Percentiles rank a stretch among this genome's conserved stretches.
Evolutionary conservation across 2,888 invertebrate species (phyloP).

Genomic region (Clivina fossor): DNA sequence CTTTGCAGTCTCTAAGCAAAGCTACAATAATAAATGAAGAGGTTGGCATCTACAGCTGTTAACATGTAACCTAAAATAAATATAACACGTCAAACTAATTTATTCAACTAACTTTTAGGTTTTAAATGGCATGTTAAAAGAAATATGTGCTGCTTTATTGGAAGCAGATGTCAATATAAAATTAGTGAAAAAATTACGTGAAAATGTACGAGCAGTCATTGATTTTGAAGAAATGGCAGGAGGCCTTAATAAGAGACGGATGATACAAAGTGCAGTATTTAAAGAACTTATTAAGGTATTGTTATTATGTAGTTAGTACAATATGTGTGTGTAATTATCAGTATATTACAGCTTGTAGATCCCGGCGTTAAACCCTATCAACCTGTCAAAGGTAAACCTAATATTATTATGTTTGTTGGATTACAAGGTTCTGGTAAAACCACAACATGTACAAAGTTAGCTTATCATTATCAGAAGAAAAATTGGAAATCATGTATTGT

Average conservation of each 20-base stretch:
- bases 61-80: conserved; percentile 26
- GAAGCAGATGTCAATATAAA: conserved; percentile 98
- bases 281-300: conserved; percentile 93
- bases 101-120: conserved; percentile 63
- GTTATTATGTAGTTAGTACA: conserved; percentile 1
- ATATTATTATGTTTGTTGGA: conserved; percentile 99
- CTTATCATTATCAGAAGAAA: conserved; percentile 97
- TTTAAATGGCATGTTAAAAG: conserved; percentile 98
- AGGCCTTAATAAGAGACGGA: conserved; percentile 94
- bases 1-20: conserved; percentile 94
- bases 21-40: conserved; percentile 99
- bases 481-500: conserved; percentile 99
- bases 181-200: conserved; percentile 91
- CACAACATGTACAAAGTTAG: conserved; percentile 98
- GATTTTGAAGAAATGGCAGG: conserved; percentile 99
- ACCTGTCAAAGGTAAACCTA: conserved; percentile 91
- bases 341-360: conserved; percentile 78
- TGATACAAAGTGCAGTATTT: conserved; percentile 99
- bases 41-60: conserved; percentile 58
- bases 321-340: conserved; percentile 3
- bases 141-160: conserved; percentile 94
- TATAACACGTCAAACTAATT: background rate
- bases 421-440: conserved; percentile 99
- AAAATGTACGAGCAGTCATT: conserved; percentile 96
- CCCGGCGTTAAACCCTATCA: conserved; percentile 97